These are phyloP conservation scores for Oncorhynchus kisutch DNA, from an alignment of 2,113 vertebrate species.

Conservation along the genomic window DNA sequence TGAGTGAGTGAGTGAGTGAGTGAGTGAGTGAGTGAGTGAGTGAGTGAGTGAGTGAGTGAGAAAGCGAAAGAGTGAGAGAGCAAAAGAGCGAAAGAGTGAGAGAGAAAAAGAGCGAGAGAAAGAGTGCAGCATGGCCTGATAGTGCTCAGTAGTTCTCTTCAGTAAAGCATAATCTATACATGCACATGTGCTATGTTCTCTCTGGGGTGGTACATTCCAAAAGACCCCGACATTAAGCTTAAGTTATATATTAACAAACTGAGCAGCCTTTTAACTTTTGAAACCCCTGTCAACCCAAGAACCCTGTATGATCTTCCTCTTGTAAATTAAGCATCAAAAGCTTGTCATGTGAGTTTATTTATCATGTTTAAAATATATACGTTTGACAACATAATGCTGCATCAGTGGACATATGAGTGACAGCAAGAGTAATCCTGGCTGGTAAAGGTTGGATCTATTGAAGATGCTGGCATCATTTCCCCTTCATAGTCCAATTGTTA, in stretches of 20 bases:
- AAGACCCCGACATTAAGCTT: background rate
- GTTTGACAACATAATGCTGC: background rate
- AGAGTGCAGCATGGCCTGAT: background rate
- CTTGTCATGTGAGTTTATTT: background rate
- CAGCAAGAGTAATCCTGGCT: background rate
- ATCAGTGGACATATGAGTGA: background rate
- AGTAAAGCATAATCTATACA: background rate
- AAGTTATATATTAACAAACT: background rate
- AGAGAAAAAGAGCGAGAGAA: no score
- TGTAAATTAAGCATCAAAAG: background rate
- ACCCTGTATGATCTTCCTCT: background rate
- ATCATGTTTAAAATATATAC: conserved; percentile 1
- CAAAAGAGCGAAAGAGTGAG: no score
- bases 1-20: background rate
- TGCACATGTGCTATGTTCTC: background rate
- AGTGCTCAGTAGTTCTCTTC: background rate
- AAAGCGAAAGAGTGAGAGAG: no score
- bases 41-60: background rate
- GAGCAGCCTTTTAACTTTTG: background rate
- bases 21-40: background rate
- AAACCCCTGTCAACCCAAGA: background rate
- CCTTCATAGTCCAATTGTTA: conserved; percentile 43
- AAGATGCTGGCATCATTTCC: conserved; percentile 34
- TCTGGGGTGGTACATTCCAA: background rate
- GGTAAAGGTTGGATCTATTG: background rate